phyloP scores from a whole-genome alignment of 2,888 invertebrate species.

The Nymphalis urticae region DNA sequence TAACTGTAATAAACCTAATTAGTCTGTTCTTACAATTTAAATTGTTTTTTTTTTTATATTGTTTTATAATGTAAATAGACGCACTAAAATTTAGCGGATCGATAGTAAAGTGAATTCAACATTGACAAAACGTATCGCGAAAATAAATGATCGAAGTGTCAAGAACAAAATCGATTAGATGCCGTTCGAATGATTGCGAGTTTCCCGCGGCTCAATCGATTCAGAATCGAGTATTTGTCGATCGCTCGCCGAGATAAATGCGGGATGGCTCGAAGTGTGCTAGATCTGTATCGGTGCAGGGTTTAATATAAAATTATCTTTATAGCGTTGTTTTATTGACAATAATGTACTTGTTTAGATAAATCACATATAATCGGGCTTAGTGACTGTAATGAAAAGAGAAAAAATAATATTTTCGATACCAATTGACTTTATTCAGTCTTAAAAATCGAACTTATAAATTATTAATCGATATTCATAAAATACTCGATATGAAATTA shows the following conservation, averaged over 20 bases:
- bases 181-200: slow-evolving; percentile 39
- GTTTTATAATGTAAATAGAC: neutral
- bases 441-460: slow-evolving; percentile 4
- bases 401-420: neutral
- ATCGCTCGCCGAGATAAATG: slow-evolving; percentile 38
- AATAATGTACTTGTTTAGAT: slow-evolving; percentile 26
- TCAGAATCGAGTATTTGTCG: slow-evolving; percentile 44
- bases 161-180: slow-evolving; percentile 43
- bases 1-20: neutral
- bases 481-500: slow-evolving; percentile 9
- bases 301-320: slow-evolving; percentile 39
- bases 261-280: slow-evolving; percentile 38
- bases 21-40: no score
- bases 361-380: slow-evolving; percentile 1
- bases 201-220: slow-evolving; percentile 42
- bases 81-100: slow-evolving; percentile 22
- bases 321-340: slow-evolving; percentile 32
- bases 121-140: slow-evolving; percentile 30
- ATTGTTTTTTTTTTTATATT: neutral
- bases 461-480: slow-evolving; percentile 13
- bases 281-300: slow-evolving; percentile 34
- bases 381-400: neutral
- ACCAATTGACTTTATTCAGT: neutral
- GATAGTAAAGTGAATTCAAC: slow-evolving; percentile 26
- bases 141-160: slow-evolving; percentile 39